A percentile compares a stretch with the other conserved stretches of the same genome.
Evolutionary conservation across 2,113 vertebrate species (phyloP).

Genomic region (Tringa solitaria): DNA sequence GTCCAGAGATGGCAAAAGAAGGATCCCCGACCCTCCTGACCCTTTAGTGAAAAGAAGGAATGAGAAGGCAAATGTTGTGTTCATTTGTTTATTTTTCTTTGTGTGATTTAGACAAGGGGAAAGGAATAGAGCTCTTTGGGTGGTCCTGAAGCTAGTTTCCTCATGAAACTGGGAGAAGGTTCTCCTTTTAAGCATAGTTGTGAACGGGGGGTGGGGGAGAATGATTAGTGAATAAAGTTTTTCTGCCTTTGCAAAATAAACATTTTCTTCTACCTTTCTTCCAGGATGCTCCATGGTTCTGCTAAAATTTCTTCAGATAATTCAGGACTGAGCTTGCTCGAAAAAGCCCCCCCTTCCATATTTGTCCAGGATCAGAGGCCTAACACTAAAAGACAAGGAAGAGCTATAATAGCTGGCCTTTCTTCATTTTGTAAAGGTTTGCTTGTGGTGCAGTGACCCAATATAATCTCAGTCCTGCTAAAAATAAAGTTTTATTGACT

Average conservation of each 20-base stretch:
- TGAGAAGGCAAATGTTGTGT: constrained; percentile 64
- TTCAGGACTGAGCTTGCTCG: not conserved
- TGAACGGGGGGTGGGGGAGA: not conserved
- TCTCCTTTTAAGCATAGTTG: not conserved
- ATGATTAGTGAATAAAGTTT: not conserved
- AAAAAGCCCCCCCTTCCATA: not conserved
- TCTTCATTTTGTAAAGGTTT: not conserved
- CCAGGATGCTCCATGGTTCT: not conserved
- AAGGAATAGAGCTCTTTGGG: constrained; percentile 48
- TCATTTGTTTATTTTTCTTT: constrained; percentile 67
- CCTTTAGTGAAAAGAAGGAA: constrained; percentile 57
- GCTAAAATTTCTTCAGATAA: not conserved
- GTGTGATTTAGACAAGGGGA: constrained; percentile 49
- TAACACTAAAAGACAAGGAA: not conserved
- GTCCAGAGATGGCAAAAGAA: constrained; percentile 53
- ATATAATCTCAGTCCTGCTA: not conserved
- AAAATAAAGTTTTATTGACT: not conserved
- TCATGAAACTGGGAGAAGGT: constrained; percentile 7
- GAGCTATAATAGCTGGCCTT: not conserved
- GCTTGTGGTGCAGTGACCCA: not conserved
- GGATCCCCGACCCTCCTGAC: constrained; percentile 48
- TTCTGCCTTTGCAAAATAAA: not conserved
- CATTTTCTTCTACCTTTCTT: not conserved
- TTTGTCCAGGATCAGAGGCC: not conserved
- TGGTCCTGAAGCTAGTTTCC: constrained; percentile 49